Evolutionary conservation across 1,140 invertebrate genomes (phyloP), one percentile per base, ranked within the genome.

Genomic region (Meloidogyne floridensis): DNA sequence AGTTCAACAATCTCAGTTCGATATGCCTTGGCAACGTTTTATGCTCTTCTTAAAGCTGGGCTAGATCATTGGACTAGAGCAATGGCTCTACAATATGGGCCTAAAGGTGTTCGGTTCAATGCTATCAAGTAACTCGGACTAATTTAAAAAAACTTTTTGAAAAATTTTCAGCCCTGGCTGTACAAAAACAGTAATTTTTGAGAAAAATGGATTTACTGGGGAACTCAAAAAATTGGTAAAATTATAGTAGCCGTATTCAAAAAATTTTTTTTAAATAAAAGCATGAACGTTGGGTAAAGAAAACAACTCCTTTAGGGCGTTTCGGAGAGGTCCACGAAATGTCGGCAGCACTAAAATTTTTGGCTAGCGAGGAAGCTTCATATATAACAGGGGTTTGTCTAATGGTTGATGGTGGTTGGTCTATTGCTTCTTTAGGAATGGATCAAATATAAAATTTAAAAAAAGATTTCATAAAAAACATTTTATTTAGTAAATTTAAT

Each of bases 51-150:
- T 18, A 82, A 82, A 15, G 81, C 81, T 13, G 81, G 69, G 4
- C 20, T 82, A 7, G 81, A 82, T 47, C 81, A 82, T 80, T 82
- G 72, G 54, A 82, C 81, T 13, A 51, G 81, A 20, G 42, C 54
- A 10, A 81, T 81, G 56, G 81, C 81, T 8, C 42, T 20, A 18
- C 72, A 81, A 65, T 82, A 75, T 53, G 81, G 71, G 1, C 43
- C 32, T 2, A 82, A 82, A 7, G 81, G 81, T n/a, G 65, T 82
- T 54, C 80, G 81, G 2, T 20, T 82, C 13, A 82, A 82, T 69
- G 56, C 18, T 15, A 82, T 82, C 13, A 81, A 80, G 81, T 82
- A 74, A 82, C n/a, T 75, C 20, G 18, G 70, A 32, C 32, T 32
- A 32, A 32, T 32, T 2, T 32, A 32, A 32, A 71, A 18, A 71